Conservation (phyloP, 1,140 invertebrate species). For the Cotesia vestalis region DNA sequence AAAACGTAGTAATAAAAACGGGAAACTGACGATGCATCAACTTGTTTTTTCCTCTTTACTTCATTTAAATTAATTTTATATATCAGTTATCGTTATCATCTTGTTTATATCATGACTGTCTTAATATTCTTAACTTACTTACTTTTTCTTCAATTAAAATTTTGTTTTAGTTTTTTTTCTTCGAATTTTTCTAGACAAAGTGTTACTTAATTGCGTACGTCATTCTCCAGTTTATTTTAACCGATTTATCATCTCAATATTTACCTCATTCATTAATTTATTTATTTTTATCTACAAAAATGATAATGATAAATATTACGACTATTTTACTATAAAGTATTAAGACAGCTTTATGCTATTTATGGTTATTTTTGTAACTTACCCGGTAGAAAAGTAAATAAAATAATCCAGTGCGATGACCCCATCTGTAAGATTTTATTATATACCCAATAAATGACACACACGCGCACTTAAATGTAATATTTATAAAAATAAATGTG, state of each 20-base stretch:
- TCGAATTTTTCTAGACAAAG: background rate
- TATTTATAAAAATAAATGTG: background rate
- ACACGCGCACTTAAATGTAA: conserved; percentile 3
- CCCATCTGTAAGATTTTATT: conserved; percentile 18
- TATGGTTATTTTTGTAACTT: conserved; percentile 23
- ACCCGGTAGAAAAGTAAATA: conserved; percentile 32
- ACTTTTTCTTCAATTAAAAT: background rate
- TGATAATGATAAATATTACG: no score
- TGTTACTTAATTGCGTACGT: no score
- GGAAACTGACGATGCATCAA: conserved; percentile 21
- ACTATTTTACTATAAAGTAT: no score
- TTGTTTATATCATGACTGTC: background rate
- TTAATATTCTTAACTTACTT: no score
- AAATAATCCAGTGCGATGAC: conserved; percentile 25
- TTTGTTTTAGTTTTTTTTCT: conserved; percentile 1
- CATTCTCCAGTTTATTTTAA: no score
- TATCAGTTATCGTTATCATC: background rate
- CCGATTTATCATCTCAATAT: no score
- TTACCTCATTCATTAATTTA: no score
- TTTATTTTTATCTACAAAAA: no score
- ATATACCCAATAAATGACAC: background rate
- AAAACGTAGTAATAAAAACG: background rate
- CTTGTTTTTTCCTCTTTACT: conserved; percentile 7
- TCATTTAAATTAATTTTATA: no score
- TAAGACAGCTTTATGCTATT: no score